Percentiles rank a stretch among this genome's conserved stretches.
Evolutionary conservation across 2,113 vertebrate genomes (phyloP).

Genomic region (Nerophis lumbriciformis): DNA sequence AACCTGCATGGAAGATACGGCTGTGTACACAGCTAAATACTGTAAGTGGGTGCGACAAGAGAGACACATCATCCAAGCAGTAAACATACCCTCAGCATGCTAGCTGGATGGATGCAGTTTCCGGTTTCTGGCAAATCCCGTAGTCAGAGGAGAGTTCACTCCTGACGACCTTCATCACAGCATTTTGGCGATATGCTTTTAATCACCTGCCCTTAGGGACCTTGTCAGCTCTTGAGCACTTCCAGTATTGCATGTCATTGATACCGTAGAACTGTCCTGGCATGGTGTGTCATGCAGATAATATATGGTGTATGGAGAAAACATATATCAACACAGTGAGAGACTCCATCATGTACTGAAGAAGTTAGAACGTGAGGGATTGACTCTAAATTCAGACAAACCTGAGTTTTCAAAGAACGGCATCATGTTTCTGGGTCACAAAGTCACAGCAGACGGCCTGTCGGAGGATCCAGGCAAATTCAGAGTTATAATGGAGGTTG

Average conservation of each 20-base stretch:
- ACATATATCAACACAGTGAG: background rate
- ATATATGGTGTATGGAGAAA: background rate
- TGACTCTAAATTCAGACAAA: conserved; percentile 17
- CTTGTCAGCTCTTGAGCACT: background rate
- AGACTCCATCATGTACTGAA: background rate
- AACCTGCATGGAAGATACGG: background rate
- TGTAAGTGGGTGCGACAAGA: background rate
- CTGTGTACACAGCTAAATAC: background rate
- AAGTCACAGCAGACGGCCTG: conserved; percentile 15
- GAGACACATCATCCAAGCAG: background rate
- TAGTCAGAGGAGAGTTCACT: background rate
- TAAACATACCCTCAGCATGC: background rate
- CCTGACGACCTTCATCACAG: background rate
- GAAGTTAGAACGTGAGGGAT: background rate
- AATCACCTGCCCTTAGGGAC: background rate
- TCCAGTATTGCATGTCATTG: background rate
- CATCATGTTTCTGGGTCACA: conserved; percentile 8
- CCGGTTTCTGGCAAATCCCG: background rate
- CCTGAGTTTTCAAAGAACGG: conserved; percentile 10
- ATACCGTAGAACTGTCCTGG: background rate
- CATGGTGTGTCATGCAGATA: background rate
- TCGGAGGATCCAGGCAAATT: conserved; percentile 16
- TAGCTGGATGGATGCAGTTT: background rate
- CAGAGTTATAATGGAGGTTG: conserved; percentile 10
- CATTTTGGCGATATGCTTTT: background rate